Evolutionary conservation across 2,888 invertebrate genomes (phyloP), one percentile per base, ranked within the genome.

Genomic region (Subacronicta megacephala): DNA sequence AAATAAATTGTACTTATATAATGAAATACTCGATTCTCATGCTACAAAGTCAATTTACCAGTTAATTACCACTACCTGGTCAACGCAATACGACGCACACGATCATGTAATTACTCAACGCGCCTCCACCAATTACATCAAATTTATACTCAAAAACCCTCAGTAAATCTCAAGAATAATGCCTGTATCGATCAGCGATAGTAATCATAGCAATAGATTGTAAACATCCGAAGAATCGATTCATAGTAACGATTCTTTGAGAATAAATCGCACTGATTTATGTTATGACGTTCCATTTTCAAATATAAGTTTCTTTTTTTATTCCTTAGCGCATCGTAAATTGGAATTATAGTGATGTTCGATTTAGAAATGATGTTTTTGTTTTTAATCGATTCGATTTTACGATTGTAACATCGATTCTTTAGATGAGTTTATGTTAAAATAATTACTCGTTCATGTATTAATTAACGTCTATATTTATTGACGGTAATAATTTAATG

Each of bases 141-240:
- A 67, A 70, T 73, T 73, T 67, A 51, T 70, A 67, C 52, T 54
- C 61, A 40, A 61, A 72, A 59, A 55, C 44, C 61, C 45, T 43
- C 72, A 33, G 67, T 73, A 70, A 73, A 73, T 73, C 55, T 54
- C 37, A 31, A 54, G 33, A 42, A 64, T 65, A 70, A 65, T 62
- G 52, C 59, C 43, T 46, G 41, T 61, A 69, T 51, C 46, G 50
- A 68, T 64, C 50, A 70, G 51, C 51, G 60, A 62, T 57, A 50
- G 50, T 35, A 43, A 51, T 59, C 60, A 64, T 63, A 53, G 29
- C 66, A 40, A 63, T 56, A 29, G 59, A 60, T 63, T 59, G 62
- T 71, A 69, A 73, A 71, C 57, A 71, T 62, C 50, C 56, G 44
- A 62, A 61, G 46, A 64, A 68, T 71, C 71, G 66, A 72, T 71